phyloP scores from a whole-genome alignment of 2,888 invertebrate genomes.

The Drosophila koepferae region DNA sequence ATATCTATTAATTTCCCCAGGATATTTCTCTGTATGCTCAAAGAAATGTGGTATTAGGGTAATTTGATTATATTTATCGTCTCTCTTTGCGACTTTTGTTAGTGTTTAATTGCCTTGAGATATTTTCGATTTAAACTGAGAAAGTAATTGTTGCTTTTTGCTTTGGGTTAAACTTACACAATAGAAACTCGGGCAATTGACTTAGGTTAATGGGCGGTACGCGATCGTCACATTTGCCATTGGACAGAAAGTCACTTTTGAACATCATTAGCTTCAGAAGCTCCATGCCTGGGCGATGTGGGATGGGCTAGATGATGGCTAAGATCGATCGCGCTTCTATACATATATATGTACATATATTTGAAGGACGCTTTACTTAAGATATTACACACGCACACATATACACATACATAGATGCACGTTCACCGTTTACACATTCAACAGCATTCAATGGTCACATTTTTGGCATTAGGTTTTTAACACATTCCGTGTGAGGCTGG shows the following conservation, averaged over 20 bases:
- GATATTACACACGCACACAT: conserved; percentile 5
- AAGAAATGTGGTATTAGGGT: neutral
- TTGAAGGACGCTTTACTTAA: conserved; percentile 8
- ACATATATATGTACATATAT: conserved; percentile 12
- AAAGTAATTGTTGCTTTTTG: neutral
- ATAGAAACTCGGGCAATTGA: conserved; percentile 90
- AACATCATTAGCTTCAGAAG: conserved; percentile 85
- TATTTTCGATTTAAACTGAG: neutral
- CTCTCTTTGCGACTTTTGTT: neutral
- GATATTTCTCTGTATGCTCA: neutral
- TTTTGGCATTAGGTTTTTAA: conserved; percentile 42
- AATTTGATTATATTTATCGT: neutral
- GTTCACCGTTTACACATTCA: conserved; percentile 31
- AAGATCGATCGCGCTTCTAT: conserved; percentile 21
- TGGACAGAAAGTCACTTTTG: conserved; percentile 85
- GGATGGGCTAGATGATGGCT: conserved; percentile 26
- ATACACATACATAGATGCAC: conserved; percentile 19
- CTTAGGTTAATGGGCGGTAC: conserved; percentile 91
- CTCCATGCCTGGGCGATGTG: conserved; percentile 81
- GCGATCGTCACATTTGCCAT: conserved; percentile 87
- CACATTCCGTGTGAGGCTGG: conserved; percentile 41
- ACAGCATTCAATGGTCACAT: conserved; percentile 44
- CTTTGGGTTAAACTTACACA: conserved; percentile 87
- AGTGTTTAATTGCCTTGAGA: neutral
- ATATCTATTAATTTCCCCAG: neutral